Conservation (phyloP, 2,888 invertebrate species). For the Buathra laborator region DNA sequence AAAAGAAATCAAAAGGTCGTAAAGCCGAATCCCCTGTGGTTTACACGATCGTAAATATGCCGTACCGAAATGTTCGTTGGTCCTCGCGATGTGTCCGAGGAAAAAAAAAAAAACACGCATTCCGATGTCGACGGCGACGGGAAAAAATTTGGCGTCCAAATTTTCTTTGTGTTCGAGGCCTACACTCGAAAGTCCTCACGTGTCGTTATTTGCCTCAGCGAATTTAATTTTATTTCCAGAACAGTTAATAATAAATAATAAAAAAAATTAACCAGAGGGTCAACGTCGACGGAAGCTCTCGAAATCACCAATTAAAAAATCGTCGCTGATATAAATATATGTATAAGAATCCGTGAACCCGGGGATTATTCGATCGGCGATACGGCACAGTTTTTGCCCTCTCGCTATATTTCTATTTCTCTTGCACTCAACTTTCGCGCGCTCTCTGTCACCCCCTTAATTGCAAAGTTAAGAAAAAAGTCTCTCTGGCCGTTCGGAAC, state of each 20-base stretch:
- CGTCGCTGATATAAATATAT: neutral
- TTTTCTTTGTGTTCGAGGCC: slow-evolving; percentile 41
- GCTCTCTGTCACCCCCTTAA: slow-evolving; percentile 29
- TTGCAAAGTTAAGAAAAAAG: slow-evolving; percentile 51
- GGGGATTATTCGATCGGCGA: slow-evolving; percentile 35
- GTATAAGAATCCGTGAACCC: neutral
- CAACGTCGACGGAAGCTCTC: slow-evolving; percentile 33
- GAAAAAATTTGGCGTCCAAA: slow-evolving; percentile 54
- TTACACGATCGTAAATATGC: slow-evolving; percentile 63
- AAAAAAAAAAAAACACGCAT: neutral
- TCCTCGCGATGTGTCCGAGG: neutral
- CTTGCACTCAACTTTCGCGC: neutral
- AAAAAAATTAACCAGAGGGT: slow-evolving; percentile 44
- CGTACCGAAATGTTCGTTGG: slow-evolving; percentile 42
- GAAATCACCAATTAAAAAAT: slow-evolving; percentile 57
- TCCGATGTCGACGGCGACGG: neutral
- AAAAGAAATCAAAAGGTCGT: slow-evolving; percentile 63
- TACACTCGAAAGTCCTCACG: slow-evolving; percentile 54
- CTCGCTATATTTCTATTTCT: neutral
- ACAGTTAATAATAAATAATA: neutral
- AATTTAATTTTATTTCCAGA: neutral
- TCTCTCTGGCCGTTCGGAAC: neutral
- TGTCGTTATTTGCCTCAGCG: slow-evolving; percentile 8
- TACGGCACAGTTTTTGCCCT: neutral
- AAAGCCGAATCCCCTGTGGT: slow-evolving; percentile 65